Evolutionary conservation across 2,888 invertebrate species (phyloP), one percentile per base, ranked within the genome.

Genomic region (Myopa tessellatipennis): DNA sequence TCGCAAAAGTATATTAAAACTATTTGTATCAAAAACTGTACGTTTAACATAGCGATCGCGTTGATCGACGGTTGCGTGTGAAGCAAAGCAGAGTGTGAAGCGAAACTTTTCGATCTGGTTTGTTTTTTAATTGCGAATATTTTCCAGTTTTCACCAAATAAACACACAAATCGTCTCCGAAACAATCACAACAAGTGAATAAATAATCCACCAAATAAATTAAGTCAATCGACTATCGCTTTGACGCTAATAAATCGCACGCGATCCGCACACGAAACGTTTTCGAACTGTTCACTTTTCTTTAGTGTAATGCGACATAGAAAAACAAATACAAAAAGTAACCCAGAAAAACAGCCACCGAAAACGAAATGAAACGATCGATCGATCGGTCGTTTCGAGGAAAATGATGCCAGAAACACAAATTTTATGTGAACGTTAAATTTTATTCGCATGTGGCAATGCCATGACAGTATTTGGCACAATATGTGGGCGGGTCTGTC

Each of bases 221-320:
- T 45, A 69, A 65, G 18, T 34, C 18, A 71, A 60, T 72, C 60
- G 61, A 73, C 40, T 61, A 4, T 10, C 38, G 8, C 16, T 40
- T 50, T 74, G 10, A 26, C 65, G 67, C 38, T 36, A 67, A 67
- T 74, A 40, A 58, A 74, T 38, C 67, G 40, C 74, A 74, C 74
- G 74, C 74, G 74, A 74, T 67, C 36, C 55, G 52, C 12, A 74
- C 65, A 74, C 74, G 74, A 55, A 67, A 38, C 55, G 55, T 67
- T 74, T 67, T 74, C 65, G 55, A 34, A 74, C 74, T 65, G 52
- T 34, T 36, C 52, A 50, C 61, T 63, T 61, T 74, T 74, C 34
- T 12, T 36, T n/a, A n/a, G 3, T 16, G 10, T 12, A 18, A 26
- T 5, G 34, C 61, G 18, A 61, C 61, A 34, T 0, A 61, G 61